Base-by-base conservation (phyloP, 2,113 vertebrate genomes). In the Gambusia affinis region DNA sequence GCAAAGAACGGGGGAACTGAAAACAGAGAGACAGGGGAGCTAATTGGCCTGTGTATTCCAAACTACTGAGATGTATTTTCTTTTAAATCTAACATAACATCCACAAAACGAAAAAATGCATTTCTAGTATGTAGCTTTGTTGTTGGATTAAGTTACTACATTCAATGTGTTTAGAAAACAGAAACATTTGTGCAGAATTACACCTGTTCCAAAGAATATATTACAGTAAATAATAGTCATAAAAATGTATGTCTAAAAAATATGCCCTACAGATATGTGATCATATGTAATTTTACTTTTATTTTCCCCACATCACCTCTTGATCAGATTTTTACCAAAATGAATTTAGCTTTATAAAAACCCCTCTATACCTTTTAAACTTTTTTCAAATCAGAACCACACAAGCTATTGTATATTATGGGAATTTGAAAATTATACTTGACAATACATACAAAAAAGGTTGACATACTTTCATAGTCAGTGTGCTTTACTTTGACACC, bases 1-100 rank as follows among this genome's bases (percentile, higher is more conserved):
- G 85, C 72, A 33, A 78, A 64, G 63, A 75, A 42, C 27, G 2
- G 31, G 17, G 39, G 35, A 44, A 63, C 28, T 17, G 70, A 33
- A 54, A 67, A 44, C 74, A 70, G 15, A 22, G 66, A 79, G 4
- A 65, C 66, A 68, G 39, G 17, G 64, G 73, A 85, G 68, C 70
- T 80, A 78, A 88, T 85, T 81, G 72, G 80, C 67, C 63, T 47
- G 72, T 74, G 57, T 72, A 70, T 79, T 80, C 64, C 54, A 82
- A 84, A 86, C 47, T 66, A 68, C 27, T 29, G 67, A 30, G 70
- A 85, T 84, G 51, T 78, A 19, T 88, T 79, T 73, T 84, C 51
- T 70, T 86, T 82, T 39, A 78, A 75, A 75, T 63, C 51, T 27
- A 62, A 78, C 60, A 39, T 37, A 27, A 60, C 35, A 37, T 37